Conservation (phyloP, 2,113 vertebrate genomes). For the Rhinopomastus cyanomelas region DNA sequence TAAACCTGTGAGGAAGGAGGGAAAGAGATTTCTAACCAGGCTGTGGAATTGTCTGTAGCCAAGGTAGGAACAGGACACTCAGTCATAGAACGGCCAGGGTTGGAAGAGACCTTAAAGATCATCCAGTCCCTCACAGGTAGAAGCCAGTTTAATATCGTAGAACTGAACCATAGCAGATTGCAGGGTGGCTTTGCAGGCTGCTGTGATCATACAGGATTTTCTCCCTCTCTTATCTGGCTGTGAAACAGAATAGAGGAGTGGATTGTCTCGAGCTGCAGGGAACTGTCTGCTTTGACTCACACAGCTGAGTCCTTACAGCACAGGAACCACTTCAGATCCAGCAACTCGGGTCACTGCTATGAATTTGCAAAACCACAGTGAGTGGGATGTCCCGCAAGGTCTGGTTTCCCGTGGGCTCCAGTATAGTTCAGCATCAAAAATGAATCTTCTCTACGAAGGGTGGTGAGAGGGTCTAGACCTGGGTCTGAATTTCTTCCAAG, state of each 20-base stretch:
- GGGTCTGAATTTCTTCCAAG: neutral
- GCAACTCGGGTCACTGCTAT: neutral
- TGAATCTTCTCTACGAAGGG: neutral
- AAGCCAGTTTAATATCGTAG: neutral
- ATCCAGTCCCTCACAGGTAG: no score
- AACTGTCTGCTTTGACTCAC: neutral
- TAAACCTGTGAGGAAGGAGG: neutral
- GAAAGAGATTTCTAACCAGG: neutral
- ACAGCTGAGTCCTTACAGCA: neutral
- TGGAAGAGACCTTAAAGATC: no score
- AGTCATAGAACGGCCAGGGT: no score
- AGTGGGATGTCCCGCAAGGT: neutral
- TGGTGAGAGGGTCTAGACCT: neutral
- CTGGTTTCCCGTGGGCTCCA: neutral
- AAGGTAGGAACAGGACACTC: neutral
- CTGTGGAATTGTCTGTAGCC: neutral
- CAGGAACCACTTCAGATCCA: neutral
- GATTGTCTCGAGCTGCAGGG: neutral
- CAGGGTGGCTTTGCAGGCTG: neutral
- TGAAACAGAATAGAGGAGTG: neutral
- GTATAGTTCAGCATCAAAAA: neutral
- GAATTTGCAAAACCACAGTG: neutral
- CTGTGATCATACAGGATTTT: neutral
- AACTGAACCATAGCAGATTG: neutral
- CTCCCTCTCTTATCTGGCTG: neutral